Base-by-base conservation (phyloP, 2,113 vertebrate species). In the Colius striatus region DNA sequence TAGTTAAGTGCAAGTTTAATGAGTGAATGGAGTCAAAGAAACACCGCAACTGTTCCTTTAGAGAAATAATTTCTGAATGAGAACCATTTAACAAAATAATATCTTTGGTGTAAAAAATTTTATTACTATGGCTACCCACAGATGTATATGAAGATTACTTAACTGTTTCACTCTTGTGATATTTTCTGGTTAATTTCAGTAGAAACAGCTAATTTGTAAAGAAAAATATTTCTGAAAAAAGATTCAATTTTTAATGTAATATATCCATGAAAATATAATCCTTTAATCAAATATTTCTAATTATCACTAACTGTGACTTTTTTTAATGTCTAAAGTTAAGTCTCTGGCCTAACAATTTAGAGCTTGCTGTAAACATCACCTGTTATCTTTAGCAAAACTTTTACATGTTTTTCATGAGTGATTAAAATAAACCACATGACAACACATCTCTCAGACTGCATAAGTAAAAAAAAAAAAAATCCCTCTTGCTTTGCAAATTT, bases 71-170 rank as follows among this genome's bases (percentile, higher is more conserved):
- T 82, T 89, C 73, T 89, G 77, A 63, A 32, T 41, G 60, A 55
- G 25, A 74, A 25, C 5, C 5, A 19, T 45, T 55, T 70, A 74
- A 7, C 23, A 79, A 87, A 72, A 5, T 1, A 41, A 9, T 60
- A 11, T 47, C 20, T 70, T 79, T n/a, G 48, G 87, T 21, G 27
- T 7, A 75, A 27, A 74, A 45, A 4, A 43, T 61, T 74, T 1
- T n/a, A 26, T 75, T 41, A 47, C 16, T 70, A 1, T 63, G 18
- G 16, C 55, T 51, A 22, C 38, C 22, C 22, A 36, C 14, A 81
- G 8, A 50, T 7, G 6, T 5, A 38, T 4, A 38, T 26, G 27
- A 72, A 60, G 6, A 10, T 82, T 67, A 36, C 0, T 0, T n/a
- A n/a, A n/a, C n/a, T 34, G 9, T 25, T 16, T 54, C 23, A 26